These are phyloP conservation scores for Amblyjoppa proteus DNA, from an alignment of 2,888 invertebrate species.

Conservation along the genomic window DNA sequence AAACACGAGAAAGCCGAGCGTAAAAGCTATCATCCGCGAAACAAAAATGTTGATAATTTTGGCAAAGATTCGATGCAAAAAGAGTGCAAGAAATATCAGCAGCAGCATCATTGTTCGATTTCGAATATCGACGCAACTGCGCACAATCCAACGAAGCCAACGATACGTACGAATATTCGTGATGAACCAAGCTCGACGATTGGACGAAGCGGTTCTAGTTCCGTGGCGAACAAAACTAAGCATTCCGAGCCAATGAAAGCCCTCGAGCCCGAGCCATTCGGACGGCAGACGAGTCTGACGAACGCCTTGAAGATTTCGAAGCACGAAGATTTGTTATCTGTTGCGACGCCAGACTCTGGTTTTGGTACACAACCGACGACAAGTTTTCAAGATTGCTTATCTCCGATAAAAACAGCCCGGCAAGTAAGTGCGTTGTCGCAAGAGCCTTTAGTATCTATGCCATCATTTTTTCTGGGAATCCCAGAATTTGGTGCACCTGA, in stretches of 20 bases:
- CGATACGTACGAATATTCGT: slow-evolving; percentile 58
- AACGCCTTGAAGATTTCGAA: slow-evolving; percentile 75
- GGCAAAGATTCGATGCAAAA: slow-evolving; percentile 78
- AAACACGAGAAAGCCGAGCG: slow-evolving; percentile 68
- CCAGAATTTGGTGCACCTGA: slow-evolving; percentile 76
- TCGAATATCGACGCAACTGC: slow-evolving; percentile 69
- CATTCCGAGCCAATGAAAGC: slow-evolving; percentile 76
- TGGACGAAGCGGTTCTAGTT: slow-evolving; percentile 62
- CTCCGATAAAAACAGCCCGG: slow-evolving; percentile 81
- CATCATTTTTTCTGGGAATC: slow-evolving; percentile 79
- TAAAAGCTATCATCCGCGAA: slow-evolving; percentile 79
- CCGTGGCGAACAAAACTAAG: slow-evolving; percentile 74
- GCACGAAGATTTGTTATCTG: slow-evolving; percentile 31
- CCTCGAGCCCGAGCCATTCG: slow-evolving; percentile 67
- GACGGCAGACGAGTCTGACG: slow-evolving; percentile 73
- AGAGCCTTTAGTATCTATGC: slow-evolving; percentile 80
- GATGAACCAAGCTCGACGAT: slow-evolving; percentile 72
- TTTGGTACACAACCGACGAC: slow-evolving; percentile 61
- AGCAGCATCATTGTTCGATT: slow-evolving; percentile 53
- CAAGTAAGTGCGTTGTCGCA: slow-evolving; percentile 82
- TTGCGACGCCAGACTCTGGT: slow-evolving; percentile 46
- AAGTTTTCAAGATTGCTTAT: slow-evolving; percentile 73
- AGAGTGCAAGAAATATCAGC: slow-evolving; percentile 75
- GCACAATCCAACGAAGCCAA: slow-evolving; percentile 23
- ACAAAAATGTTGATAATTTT: slow-evolving; percentile 71